A percentile compares a stretch with the other conserved stretches of the same genome.
phyloP scores from a whole-genome alignment of 2,113 vertebrate species.

The Microcebus jonahi region DNA sequence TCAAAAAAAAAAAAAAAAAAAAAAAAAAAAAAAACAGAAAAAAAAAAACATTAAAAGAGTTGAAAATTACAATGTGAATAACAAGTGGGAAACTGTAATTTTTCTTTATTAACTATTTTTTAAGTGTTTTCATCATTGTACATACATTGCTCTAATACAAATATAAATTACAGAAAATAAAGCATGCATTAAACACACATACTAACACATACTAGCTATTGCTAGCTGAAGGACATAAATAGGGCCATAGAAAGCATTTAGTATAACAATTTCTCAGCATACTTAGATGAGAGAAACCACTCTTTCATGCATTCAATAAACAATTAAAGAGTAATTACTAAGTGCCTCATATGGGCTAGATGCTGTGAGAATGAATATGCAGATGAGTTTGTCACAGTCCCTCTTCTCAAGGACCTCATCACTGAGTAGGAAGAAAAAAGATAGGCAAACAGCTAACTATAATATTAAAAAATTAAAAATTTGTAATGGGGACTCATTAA shows the following conservation, averaged over 20 bases:
- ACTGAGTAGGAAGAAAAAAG: neutral
- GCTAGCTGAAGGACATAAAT: neutral
- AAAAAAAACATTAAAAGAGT: neutral
- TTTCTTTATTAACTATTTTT: neutral
- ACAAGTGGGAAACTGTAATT: neutral
- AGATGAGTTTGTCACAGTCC: neutral
- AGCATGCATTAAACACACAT: neutral
- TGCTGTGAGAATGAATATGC: neutral
- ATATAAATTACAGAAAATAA: constrained; percentile 1
- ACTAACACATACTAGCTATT: neutral
- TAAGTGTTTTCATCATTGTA: neutral
- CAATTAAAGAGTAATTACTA: neutral
- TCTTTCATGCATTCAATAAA: neutral
- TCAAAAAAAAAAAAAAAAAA: too few species aligned
- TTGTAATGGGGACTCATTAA: neutral
- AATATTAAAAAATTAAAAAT: neutral
- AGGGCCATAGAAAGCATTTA: neutral
- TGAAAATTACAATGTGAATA: neutral
- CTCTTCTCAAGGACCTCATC: neutral
- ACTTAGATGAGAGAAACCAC: neutral
- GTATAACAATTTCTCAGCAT: neutral
- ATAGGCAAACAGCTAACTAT: neutral
- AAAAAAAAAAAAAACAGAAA: too few species aligned
- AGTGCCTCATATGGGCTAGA: neutral
- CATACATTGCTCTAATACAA: neutral